A percentile compares a stretch with the other conserved stretches of the same genome.
Conservation (phyloP, 1,140 invertebrate species). For the Pararge aegeria region DNA sequence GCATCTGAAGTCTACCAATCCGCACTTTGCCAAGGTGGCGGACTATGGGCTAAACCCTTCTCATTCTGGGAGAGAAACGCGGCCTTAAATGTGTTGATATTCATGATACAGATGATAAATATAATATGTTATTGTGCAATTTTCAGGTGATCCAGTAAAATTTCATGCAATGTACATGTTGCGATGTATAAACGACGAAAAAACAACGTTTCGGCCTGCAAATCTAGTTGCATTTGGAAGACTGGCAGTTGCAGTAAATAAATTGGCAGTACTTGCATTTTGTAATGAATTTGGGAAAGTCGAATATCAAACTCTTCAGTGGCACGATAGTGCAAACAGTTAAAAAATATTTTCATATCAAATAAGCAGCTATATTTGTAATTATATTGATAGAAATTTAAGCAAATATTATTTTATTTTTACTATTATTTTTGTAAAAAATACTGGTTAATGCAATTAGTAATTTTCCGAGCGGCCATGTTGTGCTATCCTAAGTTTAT, state of each 20-base stretch:
- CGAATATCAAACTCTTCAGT: slow-evolving; percentile 80
- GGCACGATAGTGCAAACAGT: slow-evolving; percentile 72
- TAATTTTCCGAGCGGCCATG: no score
- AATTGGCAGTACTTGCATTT: slow-evolving; percentile 78
- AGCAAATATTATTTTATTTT: no score
- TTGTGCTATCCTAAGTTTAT: no score
- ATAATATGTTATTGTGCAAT: no score
- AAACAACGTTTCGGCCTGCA: slow-evolving; percentile 54
- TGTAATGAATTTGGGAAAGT: slow-evolving; percentile 57
- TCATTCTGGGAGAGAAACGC: no score
- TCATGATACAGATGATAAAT: neutral
- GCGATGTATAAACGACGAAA: slow-evolving; percentile 68
- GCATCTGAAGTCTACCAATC: no score
- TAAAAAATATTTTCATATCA: neutral
- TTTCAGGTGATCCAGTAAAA: slow-evolving; percentile 81
- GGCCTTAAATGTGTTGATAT: neutral
- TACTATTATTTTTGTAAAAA: no score
- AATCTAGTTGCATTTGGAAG: slow-evolving; percentile 79
- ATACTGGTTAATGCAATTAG: no score
- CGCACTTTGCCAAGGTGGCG: no score
- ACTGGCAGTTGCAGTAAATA: slow-evolving; percentile 81
- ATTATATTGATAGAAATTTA: no score
- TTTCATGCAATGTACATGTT: slow-evolving; percentile 83
- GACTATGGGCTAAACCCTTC: no score
- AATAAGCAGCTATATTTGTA: no score